phyloP scores from a whole-genome alignment of 2,113 vertebrate genomes.

The Hemichromis elongatus region DNA sequence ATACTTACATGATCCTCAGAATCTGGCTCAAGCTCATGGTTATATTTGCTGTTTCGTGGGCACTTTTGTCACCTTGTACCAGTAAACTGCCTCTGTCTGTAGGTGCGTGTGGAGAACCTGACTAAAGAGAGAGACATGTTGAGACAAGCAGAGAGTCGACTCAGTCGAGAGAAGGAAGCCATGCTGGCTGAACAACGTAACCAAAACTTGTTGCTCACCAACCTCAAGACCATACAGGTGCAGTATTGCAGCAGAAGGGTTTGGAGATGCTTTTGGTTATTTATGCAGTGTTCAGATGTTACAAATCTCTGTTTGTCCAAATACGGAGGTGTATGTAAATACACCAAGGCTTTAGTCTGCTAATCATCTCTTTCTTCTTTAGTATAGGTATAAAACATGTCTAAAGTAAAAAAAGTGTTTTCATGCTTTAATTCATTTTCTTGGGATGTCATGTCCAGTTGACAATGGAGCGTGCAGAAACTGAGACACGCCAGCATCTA shows the following conservation, averaged over 20 bases:
- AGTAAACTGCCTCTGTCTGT: background rate
- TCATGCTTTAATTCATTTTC: background rate
- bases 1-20: too few species aligned
- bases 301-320: background rate
- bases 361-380: background rate
- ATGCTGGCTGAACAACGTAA: constrained; percentile 85
- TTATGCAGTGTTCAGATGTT: background rate
- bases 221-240: constrained; percentile 94
- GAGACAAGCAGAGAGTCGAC: constrained; percentile 84
- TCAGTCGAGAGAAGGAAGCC: constrained; percentile 86
- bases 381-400: background rate
- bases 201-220: constrained; percentile 89
- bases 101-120: constrained; percentile 88
- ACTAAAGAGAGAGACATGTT: constrained; percentile 92
- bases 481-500: constrained; percentile 86
- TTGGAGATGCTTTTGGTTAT: background rate
- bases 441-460: constrained; percentile 59
- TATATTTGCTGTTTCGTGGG: background rate
- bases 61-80: background rate
- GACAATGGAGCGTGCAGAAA: constrained; percentile 88
- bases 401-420: background rate
- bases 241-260: background rate
- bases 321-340: background rate
- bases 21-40: background rate
- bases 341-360: background rate